These are phyloP conservation scores for Hyperoodon ampullatus DNA, from an alignment of 2,113 vertebrate genomes.

Conservation along the genomic window DNA sequence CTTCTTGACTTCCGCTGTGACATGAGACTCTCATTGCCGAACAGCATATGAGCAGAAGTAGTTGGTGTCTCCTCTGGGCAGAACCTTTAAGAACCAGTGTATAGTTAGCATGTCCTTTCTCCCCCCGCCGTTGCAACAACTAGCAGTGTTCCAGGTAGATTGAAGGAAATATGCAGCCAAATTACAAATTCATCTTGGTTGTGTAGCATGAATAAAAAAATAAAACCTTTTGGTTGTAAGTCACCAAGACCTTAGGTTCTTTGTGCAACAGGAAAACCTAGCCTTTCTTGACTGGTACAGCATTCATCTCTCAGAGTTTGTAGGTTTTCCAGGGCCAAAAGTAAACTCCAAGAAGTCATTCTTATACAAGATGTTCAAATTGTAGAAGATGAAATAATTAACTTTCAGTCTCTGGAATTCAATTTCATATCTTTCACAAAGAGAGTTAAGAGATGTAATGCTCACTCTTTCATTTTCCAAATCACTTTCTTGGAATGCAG, in stretches of 20 bases:
- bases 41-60: neutral
- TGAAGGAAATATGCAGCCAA: neutral
- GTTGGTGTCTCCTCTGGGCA: neutral
- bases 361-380: neutral
- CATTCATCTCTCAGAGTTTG: neutral
- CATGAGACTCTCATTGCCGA: neutral
- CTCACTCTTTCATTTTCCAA: neutral
- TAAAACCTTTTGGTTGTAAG: neutral
- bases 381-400: neutral
- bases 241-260: neutral
- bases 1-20: neutral
- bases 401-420: neutral
- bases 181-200: neutral
- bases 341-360: neutral
- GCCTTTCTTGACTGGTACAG: neutral
- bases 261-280: neutral
- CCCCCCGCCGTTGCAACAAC: rapidly evolving
- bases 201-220: neutral
- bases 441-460: neutral
- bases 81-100: neutral
- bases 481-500: neutral
- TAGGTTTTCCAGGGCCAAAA: neutral
- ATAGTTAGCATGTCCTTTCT: neutral
- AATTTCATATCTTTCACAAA: neutral
- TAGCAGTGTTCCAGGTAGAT: neutral